Percentiles rank a stretch among this genome's conserved stretches.
These are phyloP conservation scores for Labrus mixtus DNA, from an alignment of 2,113 vertebrate species.

Conservation along the genomic window DNA sequence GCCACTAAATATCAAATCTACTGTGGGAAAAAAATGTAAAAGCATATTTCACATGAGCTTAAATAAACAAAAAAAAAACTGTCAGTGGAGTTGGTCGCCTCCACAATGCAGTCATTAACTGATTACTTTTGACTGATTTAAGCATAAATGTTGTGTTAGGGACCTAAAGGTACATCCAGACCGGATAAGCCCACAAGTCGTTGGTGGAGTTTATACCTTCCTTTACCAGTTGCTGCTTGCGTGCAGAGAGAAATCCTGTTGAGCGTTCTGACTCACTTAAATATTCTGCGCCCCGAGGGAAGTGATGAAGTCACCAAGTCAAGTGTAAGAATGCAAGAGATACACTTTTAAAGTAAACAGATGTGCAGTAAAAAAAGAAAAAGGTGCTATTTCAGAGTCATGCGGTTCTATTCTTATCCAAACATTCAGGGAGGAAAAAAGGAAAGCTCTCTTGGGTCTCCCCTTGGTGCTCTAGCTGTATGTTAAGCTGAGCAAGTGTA, in stretches of 20 bases:
- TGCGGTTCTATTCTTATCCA: constrained; percentile 75
- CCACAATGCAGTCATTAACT: constrained; percentile 16
- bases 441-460: not conserved
- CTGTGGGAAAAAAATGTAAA: too few relatives aligned
- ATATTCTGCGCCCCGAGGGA: constrained; percentile 71
- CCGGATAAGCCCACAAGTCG: constrained; percentile 49
- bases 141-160: constrained; percentile 21
- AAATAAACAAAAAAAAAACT: too few relatives aligned
- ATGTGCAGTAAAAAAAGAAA: constrained; percentile 57
- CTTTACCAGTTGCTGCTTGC: constrained; percentile 73
- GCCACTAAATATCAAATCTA: too few relatives aligned
- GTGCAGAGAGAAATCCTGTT: constrained; percentile 78
- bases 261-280: constrained; percentile 71
- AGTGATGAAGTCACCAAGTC: constrained; percentile 80
- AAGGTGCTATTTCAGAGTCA: constrained; percentile 67
- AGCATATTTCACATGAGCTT: too few relatives aligned
- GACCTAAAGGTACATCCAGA: not conserved
- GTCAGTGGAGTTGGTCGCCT: not conserved
- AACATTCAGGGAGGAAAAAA: constrained; percentile 37
- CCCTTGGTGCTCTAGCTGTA: constrained; percentile 47
- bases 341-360: constrained; percentile 81
- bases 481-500: constrained; percentile 25
- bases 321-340: constrained; percentile 80
- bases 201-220: constrained; percentile 49
- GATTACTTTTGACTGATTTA: constrained; percentile 22